A percentile compares a stretch with the other conserved stretches of the same genome.
phyloP scores from a whole-genome alignment of 1,140 invertebrate species.

The Triops longicaudatus region DNA sequence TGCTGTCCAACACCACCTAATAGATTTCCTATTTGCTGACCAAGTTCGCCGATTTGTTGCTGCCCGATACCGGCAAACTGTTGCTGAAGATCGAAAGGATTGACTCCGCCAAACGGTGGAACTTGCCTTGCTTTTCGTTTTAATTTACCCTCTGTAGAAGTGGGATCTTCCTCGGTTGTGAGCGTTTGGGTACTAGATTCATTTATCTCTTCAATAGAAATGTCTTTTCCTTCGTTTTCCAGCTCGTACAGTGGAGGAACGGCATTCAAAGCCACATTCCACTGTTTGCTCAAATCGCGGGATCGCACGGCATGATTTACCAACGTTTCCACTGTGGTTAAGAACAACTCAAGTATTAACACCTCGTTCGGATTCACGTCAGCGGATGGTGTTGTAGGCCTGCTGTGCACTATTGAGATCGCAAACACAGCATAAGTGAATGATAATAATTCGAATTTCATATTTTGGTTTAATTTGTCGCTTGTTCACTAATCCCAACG shows the following conservation, averaged over 20 bases:
- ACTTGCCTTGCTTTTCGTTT: neutral
- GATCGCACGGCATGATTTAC: neutral
- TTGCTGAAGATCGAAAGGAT: neutral
- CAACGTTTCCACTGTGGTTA: neutral
- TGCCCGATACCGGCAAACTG: neutral
- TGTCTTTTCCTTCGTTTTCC: neutral
- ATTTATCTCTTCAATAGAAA: neutral
- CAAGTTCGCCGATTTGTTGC: neutral
- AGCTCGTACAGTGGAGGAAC: neutral
- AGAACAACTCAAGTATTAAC: neutral
- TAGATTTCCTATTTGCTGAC: neutral
- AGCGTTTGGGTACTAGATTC: neutral
- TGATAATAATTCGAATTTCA: neutral
- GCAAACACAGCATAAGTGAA: neutral
- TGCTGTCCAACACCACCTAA: neutral
- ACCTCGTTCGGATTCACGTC: neutral
- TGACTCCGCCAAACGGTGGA: neutral
- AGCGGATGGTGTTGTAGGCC: neutral
- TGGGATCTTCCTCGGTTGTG: neutral
- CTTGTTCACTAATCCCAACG: neutral
- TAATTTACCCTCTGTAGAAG: neutral
- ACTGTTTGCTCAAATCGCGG: neutral
- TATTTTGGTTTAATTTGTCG: neutral
- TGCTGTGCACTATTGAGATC: neutral
- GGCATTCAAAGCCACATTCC: neutral